Evolutionary conservation across 2,113 vertebrate genomes (phyloP).

Genomic region (Circaetus cinerascens): DNA sequence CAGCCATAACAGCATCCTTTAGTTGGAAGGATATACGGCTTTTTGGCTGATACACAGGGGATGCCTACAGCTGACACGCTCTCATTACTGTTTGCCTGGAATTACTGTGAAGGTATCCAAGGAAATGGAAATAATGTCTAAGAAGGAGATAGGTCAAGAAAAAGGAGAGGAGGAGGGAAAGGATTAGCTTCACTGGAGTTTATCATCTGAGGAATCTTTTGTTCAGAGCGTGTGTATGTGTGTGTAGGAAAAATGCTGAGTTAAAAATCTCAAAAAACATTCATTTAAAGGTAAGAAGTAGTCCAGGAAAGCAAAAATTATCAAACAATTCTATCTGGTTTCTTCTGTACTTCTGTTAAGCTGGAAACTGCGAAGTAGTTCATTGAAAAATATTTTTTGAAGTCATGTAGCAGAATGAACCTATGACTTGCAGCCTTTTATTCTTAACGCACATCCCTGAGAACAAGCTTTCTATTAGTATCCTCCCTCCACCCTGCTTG

Average conservation of each 20-base stretch:
- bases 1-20: not conserved
- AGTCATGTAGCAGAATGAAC: not conserved
- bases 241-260: not conserved
- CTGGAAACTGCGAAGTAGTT: not conserved
- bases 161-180: not conserved
- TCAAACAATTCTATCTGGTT: not conserved
- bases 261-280: not conserved
- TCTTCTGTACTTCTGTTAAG: not conserved
- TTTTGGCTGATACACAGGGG: not conserved
- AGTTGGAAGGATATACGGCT: not conserved
- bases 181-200: not conserved
- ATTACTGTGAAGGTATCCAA: conserved; percentile 7
- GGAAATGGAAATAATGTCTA: conserved; percentile 33
- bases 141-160: not conserved
- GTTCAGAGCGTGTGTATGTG: not conserved
- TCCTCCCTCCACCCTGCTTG: not conserved
- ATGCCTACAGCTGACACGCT: not conserved
- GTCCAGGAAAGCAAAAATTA: not conserved
- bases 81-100: not conserved
- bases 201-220: not conserved
- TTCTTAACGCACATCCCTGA: not conserved
- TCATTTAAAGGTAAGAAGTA: not conserved
- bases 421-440: not conserved
- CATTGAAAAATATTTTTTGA: not conserved
- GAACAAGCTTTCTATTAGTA: not conserved